Base-by-base conservation (phyloP, 2,888 invertebrate genomes). In the Anticlea derivata region DNA sequence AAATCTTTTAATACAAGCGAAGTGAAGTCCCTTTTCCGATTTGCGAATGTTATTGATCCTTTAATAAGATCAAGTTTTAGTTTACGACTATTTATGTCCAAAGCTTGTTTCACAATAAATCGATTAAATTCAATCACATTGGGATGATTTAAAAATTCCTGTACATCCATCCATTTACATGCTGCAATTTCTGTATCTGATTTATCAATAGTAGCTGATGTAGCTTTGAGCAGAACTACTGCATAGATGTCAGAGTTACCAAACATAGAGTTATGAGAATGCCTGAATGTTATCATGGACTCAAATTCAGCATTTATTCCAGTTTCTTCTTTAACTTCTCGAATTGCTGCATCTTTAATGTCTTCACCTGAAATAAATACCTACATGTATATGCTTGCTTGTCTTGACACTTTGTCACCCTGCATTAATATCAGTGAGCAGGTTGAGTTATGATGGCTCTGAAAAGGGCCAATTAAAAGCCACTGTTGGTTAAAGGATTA, bases 241-340 rank as follows among this genome's bases (percentile, higher is more conserved):
- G 95, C 91, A 80, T 98, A 98, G 47, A 98, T 93, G 78, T 98
- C 98, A 0, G 97, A 97, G 79, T 97, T 97, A 0, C 92, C 94
- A 79, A 95, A 97, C 75, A 93, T 93, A 46, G 93, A 93, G 23
- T 92, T 87, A 74, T 97, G 96, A 11, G 93, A 92, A 72, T 98
- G 98, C 56, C 97, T 92, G 37, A 97, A 91, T 34, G 94, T 93
- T 1, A 98, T 80, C 52, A 98, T 84, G 10, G 95, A 94, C 49
- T 94, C 92, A 79, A 97, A 98, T 66, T 93, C 91, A 0, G 96
- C 92, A 60, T 93, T 84, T 45, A 98, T 92, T 38, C 96, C 96
- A 0, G 98, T 98, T 88, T 98, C 98, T 88, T 98, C 98, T 44
- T 92, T 87, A 0, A 98, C 96, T 88, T 98, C 98, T 59, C 98